Conservation (phyloP, 2,113 vertebrate species). For the Pseudopipra pipra region DNA sequence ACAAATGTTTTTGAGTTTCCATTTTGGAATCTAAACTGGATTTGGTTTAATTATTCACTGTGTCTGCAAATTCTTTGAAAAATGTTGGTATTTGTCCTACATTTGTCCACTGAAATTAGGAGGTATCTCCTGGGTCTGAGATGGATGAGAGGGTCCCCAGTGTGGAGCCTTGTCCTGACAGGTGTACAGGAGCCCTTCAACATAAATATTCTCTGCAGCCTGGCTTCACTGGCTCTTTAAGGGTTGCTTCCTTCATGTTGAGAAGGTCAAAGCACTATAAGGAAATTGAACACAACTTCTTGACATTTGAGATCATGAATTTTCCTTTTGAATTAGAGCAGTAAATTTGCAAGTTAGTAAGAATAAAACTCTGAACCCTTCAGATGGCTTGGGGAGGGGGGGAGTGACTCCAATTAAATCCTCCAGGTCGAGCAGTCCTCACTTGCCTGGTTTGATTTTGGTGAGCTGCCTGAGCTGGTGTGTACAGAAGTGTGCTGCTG, state of each 20-base stretch:
- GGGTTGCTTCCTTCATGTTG: constrained; percentile 18
- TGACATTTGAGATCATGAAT: constrained; percentile 40
- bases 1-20: not conserved
- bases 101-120: not conserved
- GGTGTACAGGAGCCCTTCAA: not conserved
- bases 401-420: not conserved
- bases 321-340: constrained; percentile 6
- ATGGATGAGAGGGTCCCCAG: not conserved
- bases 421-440: not conserved
- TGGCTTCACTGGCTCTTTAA: not conserved
- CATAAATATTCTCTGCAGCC: not conserved
- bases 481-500: not conserved
- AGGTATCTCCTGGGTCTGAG: not conserved
- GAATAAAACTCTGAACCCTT: constrained; percentile 31
- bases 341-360: constrained; percentile 38
- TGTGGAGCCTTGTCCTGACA: not conserved
- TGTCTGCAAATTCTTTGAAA: not conserved
- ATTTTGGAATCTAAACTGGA: not conserved
- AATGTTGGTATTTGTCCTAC: not conserved
- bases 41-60: not conserved
- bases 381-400: not conserved
- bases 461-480: not conserved
- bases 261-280: constrained; percentile 46
- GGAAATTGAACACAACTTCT: constrained; percentile 58
- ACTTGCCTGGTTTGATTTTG: not conserved